Conservation (phyloP, 1,140 invertebrate species). For the Anastrepha ludens region DNA sequence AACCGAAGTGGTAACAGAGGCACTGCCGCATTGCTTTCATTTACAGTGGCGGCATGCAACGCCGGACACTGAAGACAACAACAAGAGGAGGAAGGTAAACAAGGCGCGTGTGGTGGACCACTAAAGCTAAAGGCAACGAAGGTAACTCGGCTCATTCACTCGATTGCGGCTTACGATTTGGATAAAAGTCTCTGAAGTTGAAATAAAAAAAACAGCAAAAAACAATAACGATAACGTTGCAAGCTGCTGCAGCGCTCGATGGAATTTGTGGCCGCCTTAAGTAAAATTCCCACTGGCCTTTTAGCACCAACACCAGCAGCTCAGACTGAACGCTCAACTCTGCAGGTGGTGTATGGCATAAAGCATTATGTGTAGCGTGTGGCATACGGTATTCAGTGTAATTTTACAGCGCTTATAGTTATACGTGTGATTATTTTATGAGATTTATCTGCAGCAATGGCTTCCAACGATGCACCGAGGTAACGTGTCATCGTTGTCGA, state of each 20-base stretch:
- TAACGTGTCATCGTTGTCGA: slow-evolving; percentile 15
- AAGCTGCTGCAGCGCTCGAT: slow-evolving; percentile 1
- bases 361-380: slow-evolving; percentile 50
- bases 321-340: slow-evolving; percentile 1
- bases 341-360: not conserved
- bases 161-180: not conserved
- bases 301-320: slow-evolving; percentile 33
- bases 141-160: not conserved
- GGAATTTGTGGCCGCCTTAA: slow-evolving; percentile 41
- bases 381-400: slow-evolving; percentile 58
- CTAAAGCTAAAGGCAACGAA: not conserved
- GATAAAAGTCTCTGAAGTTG: slow-evolving; percentile 11
- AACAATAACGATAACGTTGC: slow-evolving; percentile 1
- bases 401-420: slow-evolving; percentile 74
- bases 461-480: slow-evolving; percentile 20
- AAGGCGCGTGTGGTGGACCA: not conserved
- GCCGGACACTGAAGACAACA: not conserved
- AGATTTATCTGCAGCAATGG: slow-evolving; percentile 72
- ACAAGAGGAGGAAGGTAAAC: slow-evolving; percentile 18
- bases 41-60: slow-evolving; percentile 6
- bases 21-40: slow-evolving; percentile 50
- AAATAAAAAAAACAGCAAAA: slow-evolving; percentile 6
- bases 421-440: slow-evolving; percentile 74
- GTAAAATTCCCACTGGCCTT: slow-evolving; percentile 40
- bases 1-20: slow-evolving; percentile 34